These are phyloP conservation scores for Yponomeuta sedellus DNA, from an alignment of 2,888 invertebrate species.

Conservation along the genomic window DNA sequence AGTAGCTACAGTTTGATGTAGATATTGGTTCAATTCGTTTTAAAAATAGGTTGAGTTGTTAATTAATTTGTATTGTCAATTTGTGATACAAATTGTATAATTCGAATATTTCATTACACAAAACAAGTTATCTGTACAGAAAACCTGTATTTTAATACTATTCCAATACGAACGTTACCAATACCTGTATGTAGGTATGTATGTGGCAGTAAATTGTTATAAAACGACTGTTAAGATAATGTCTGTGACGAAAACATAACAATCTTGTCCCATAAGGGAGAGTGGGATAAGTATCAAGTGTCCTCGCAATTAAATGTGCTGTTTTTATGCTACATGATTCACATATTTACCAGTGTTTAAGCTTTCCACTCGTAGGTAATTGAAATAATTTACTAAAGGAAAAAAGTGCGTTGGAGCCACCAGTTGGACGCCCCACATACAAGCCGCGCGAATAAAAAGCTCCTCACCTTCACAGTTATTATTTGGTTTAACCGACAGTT, in stretches of 20 bases:
- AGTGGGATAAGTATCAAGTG: conserved; percentile 44
- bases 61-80: too few species aligned
- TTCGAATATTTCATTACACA: too few species aligned
- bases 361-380: conserved; percentile 24
- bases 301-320: conserved; percentile 46
- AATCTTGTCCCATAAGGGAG: conserved; percentile 29
- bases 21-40: not conserved
- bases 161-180: too few species aligned
- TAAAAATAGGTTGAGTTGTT: not conserved
- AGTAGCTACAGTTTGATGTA: not conserved
- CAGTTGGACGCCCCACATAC: conserved; percentile 26
- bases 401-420: conserved; percentile 30
- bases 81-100: too few species aligned
- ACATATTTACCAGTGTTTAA: conserved; percentile 42
- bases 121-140: too few species aligned
- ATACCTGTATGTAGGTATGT: too few species aligned
- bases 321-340: conserved; percentile 37
- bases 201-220: not conserved
- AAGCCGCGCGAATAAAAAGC: conserved; percentile 15
- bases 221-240: conserved; percentile 12
- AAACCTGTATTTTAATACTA: too few species aligned
- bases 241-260: conserved; percentile 16
- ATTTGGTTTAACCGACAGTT: not conserved
- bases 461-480: not conserved
- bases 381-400: conserved; percentile 30